Conservation (phyloP, 2,888 invertebrate genomes). For the Eurois occulta region DNA sequence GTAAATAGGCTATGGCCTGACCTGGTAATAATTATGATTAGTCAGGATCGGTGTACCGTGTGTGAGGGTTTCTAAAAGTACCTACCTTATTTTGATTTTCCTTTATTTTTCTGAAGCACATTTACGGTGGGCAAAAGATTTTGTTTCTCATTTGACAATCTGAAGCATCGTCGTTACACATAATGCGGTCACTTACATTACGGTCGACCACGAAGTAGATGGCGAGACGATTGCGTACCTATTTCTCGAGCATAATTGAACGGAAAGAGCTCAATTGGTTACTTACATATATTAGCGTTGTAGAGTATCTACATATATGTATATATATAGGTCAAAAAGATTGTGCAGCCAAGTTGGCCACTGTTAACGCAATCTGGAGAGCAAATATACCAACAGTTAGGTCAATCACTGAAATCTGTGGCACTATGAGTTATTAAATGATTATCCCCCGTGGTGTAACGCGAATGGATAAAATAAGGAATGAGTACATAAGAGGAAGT, state of each 20-base stretch:
- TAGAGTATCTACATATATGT: too few relatives aligned
- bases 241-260: conserved; percentile 20
- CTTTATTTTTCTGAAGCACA: neutral
- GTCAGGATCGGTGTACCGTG: neutral
- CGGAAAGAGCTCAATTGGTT: conserved; percentile 16
- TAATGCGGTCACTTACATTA: neutral
- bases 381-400: neutral
- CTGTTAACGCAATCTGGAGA: neutral
- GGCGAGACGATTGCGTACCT: neutral
- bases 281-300: neutral
- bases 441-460: neutral
- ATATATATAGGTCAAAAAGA: neutral
- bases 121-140: neutral
- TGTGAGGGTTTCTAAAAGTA: neutral
- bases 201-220: neutral
- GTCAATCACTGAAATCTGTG: neutral
- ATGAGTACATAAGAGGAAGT: too few relatives aligned
- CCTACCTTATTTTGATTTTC: neutral
- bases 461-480: too few relatives aligned
- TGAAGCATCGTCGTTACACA: neutral
- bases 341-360: neutral
- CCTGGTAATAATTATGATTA: neutral
- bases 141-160: neutral
- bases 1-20: too few relatives aligned
- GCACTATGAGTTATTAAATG: neutral